These are phyloP conservation scores for Zosterops lateralis DNA, from an alignment of 2,113 vertebrate species.

Conservation along the genomic window DNA sequence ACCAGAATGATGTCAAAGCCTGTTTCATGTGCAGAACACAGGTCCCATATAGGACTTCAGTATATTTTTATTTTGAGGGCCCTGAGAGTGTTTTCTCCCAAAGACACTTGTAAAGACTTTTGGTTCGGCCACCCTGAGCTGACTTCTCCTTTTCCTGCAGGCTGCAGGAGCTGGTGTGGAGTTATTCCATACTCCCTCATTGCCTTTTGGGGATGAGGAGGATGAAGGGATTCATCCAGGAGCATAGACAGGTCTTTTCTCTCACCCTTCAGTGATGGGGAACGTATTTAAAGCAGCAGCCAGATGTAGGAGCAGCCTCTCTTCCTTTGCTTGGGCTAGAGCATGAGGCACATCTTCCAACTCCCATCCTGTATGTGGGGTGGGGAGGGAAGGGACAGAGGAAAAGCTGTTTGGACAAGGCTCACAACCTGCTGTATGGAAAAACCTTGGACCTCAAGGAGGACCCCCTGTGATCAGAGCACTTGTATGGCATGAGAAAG, in stretches of 20 bases:
- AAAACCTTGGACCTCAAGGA: background rate
- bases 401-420: background rate
- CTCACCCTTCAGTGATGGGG: background rate
- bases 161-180: background rate
- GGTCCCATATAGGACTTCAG: background rate
- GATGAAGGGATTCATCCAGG: background rate
- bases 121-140: background rate
- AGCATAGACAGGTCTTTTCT: background rate
- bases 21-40: background rate
- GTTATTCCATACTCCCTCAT: background rate
- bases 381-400: background rate
- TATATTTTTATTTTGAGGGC: background rate
- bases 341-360: background rate
- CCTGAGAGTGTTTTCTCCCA: background rate
- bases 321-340: background rate
- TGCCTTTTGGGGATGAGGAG: background rate
- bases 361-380: rapidly evolving
- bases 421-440: background rate
- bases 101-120: background rate
- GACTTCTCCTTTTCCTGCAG: background rate
- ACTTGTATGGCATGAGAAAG: background rate
- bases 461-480: background rate
- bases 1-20: background rate
- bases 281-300: background rate
- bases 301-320: background rate